A percentile compares a stretch with the other conserved stretches of the same genome.
phyloP scores from a whole-genome alignment of 2,888 invertebrate species.

The Mythimna loreyi region DNA sequence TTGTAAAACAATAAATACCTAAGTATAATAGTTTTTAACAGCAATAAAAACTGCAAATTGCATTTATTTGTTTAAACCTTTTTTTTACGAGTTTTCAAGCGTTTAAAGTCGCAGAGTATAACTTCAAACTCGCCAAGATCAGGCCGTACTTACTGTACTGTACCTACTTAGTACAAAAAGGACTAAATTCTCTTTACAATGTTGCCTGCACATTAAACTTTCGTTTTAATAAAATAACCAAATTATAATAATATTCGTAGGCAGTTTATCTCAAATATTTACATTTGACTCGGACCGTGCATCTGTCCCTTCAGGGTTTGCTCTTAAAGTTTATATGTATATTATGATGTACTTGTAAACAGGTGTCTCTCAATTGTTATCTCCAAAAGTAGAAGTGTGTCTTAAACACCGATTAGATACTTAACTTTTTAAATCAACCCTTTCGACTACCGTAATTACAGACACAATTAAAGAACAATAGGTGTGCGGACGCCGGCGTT shows the following conservation, averaged over 20 bases:
- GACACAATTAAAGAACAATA: too few species aligned
- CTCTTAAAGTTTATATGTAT: constrained; percentile 22
- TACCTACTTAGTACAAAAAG: too few species aligned
- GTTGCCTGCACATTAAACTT: background rate
- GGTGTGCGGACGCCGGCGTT: too few species aligned
- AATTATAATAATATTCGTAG: constrained; percentile 31
- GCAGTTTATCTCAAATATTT: constrained; percentile 43
- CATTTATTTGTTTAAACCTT: too few species aligned
- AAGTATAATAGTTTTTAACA: too few species aligned
- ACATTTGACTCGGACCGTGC: constrained; percentile 14
- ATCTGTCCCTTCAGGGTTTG: constrained; percentile 38
- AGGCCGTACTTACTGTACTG: too few species aligned
- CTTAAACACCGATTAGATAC: constrained; percentile 15
- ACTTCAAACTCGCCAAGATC: too few species aligned
- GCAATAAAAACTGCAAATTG: too few species aligned
- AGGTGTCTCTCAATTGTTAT: constrained; percentile 45
- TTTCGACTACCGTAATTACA: too few species aligned
- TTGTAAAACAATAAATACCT: too few species aligned
- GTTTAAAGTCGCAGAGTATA: too few species aligned
- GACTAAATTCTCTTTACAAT: background rate
- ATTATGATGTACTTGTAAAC: constrained; percentile 10
- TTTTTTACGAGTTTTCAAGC: too few species aligned
- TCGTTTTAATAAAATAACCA: constrained; percentile 24
- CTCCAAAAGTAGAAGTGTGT: constrained; percentile 35
- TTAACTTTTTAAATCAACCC: background rate